These are phyloP conservation scores for Cirrhinus molitorella DNA, from an alignment of 2,797 vertebrate genomes.

Conservation along the genomic window DNA sequence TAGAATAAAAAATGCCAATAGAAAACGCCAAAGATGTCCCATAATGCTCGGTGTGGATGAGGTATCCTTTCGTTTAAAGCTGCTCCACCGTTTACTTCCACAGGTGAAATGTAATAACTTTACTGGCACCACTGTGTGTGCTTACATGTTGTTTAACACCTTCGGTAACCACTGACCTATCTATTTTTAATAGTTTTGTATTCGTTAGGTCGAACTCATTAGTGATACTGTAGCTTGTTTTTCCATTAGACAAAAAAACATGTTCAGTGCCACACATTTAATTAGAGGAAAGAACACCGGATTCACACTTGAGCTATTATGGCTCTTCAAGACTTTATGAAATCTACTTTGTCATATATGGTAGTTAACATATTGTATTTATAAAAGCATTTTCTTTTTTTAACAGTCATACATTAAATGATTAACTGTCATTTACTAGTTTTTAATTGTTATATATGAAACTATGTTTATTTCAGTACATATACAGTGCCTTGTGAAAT, in stretches of 20 bases:
- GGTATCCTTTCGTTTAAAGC: not conserved
- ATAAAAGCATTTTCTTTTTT: not conserved
- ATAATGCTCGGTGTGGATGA: constrained; percentile 60
- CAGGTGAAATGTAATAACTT: not conserved
- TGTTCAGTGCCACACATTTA: constrained; percentile 53
- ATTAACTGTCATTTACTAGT: no score
- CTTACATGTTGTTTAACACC: constrained; percentile 71
- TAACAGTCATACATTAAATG: not conserved
- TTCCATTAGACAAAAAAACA: constrained; percentile 57
- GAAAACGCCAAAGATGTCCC: constrained; percentile 51
- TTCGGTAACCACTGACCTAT: constrained; percentile 69
- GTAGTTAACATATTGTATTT: not conserved
- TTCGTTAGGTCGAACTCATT: constrained; percentile 47
- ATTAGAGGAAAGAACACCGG: constrained; percentile 30
- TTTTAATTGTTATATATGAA: not conserved
- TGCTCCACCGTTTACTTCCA: not conserved
- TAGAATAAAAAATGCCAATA: constrained; percentile 65
- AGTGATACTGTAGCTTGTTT: constrained; percentile 23
- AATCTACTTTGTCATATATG: not conserved
- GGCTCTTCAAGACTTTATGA: not conserved
- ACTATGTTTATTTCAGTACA: not conserved
- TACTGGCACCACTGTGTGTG: not conserved
- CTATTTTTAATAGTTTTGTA: constrained; percentile 64
- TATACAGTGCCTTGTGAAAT: no score
- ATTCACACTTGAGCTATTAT: not conserved